These are phyloP conservation scores for Helobdella robusta DNA, from an alignment of 2,888 invertebrate species.

Conservation along the genomic window DNA sequence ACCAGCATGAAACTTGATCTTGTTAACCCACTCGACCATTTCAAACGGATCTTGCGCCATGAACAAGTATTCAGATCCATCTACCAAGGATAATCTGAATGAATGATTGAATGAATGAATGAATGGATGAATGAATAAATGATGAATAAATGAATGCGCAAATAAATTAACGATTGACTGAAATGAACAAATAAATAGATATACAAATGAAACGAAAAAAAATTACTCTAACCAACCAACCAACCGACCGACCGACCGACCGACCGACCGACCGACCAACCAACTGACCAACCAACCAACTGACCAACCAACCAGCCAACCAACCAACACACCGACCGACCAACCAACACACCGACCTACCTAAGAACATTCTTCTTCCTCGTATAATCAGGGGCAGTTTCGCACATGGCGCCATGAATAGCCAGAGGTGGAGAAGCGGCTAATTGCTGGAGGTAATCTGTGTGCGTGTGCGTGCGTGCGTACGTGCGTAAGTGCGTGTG, in stretches of 20 bases:
- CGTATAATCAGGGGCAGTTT: conserved; percentile 81
- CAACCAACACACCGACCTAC: not conserved
- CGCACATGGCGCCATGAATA: conserved; percentile 66
- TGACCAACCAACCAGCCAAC: too few species aligned
- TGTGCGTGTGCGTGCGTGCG: not conserved
- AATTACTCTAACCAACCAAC: too few species aligned
- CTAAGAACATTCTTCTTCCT: conserved; percentile 80
- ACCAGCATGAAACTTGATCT: conserved; percentile 80
- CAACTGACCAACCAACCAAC: too few species aligned
- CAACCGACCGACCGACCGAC: too few species aligned
- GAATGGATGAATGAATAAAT: too few species aligned
- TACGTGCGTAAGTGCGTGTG: not conserved
- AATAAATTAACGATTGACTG: too few species aligned
- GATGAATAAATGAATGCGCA: too few species aligned
- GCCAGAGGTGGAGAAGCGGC: conserved; percentile 78
- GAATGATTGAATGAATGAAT: too few species aligned
- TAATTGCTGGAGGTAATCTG: conserved; percentile 73
- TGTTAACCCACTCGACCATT: conserved; percentile 80
- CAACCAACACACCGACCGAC: too few species aligned
- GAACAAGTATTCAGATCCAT: conserved; percentile 87
- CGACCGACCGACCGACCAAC: too few species aligned
- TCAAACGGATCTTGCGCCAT: conserved; percentile 64
- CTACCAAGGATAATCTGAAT: conserved; percentile 62
- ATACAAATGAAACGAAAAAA: not conserved
- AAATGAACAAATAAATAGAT: too few species aligned